Evolutionary conservation across 2,888 invertebrate genomes (phyloP), one percentile per base, ranked within the genome.

Genomic region (Leptogaster cylindrica): DNA sequence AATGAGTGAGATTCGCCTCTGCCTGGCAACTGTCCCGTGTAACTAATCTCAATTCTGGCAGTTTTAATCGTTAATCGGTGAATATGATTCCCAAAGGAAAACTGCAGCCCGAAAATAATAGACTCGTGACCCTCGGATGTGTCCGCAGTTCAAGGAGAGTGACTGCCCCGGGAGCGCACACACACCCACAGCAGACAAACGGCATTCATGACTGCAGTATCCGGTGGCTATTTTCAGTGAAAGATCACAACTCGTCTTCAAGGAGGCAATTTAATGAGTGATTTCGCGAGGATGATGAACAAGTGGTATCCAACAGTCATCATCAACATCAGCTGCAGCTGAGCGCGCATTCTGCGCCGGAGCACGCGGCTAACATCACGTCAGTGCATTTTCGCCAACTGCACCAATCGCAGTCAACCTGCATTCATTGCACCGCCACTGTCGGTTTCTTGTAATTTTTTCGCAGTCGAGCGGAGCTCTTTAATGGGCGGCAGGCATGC

Each of bases 181-280:
- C 31, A 10, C 6, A 31, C 7, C 31, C 7, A 31, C 31, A 7
- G 14, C 14, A 14, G 16, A 16, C 3, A 6, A 18, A 18, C 6
- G 6, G 41, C 14, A 52, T 20, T 33, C 31, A 52, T 4, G 33
- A 52, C 27, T 33, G 27, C 33, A 31, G 18, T 25, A 10, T 2
- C 52, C 31, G 5, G 31, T 12, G 8, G 18, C 8, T 31, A 31
- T 52, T 52, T 52, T n/a, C n/a, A 55, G 55, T 39, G 33, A 55
- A 36, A 55, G 36, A 39, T 55, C 39, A 25, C 23, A 55, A 55
- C 39, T 36, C 36, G 33, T 39, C 20, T 55, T 36, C 36, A 55
- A 55, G 55, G 55, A 55, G 55, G 39, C 55, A 39, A 55, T 55
- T 55, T 55, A 55, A 55, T 55, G 55, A 55, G 36, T 55, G 55